Percentiles rank a stretch among this genome's conserved stretches.
phyloP scores from a whole-genome alignment of 2,113 vertebrate species.

The Perca fluviatilis region DNA sequence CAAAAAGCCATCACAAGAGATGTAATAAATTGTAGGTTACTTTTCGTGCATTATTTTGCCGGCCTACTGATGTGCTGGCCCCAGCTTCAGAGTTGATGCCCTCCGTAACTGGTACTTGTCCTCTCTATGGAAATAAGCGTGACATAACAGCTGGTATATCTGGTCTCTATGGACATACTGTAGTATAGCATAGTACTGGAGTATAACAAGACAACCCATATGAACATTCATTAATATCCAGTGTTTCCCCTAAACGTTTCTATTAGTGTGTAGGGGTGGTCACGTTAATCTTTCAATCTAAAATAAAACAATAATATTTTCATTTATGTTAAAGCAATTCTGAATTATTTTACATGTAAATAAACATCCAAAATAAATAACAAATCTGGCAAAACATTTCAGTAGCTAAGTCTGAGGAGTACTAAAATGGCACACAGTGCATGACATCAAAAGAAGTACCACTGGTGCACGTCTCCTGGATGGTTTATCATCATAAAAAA shows the following conservation, averaged over 20 bases:
- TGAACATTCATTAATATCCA: slow-evolving; percentile 33
- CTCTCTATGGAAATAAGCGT: slow-evolving; percentile 82
- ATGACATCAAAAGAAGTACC: background rate
- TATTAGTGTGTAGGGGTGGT: background rate
- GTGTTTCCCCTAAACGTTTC: slow-evolving; percentile 34
- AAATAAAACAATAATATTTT: background rate
- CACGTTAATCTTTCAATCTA: background rate
- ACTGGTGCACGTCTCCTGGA: background rate
- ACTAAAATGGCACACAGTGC: background rate
- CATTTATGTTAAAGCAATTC: background rate
- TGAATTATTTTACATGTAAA: background rate
- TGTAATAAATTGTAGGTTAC: slow-evolving; percentile 77
- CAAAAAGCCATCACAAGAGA: slow-evolving; percentile 72
- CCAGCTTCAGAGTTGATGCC: slow-evolving; percentile 73
- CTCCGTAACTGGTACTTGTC: slow-evolving; percentile 76
- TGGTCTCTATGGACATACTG: slow-evolving; percentile 26
- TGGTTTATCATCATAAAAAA: background rate
- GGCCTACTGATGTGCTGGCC: slow-evolving; percentile 74
- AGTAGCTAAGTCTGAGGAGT: background rate
- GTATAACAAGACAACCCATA: slow-evolving; percentile 31
- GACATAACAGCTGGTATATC: slow-evolving; percentile 66
- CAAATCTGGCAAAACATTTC: background rate
- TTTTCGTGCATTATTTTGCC: slow-evolving; percentile 78
- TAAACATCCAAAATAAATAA: background rate
- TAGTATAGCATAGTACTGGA: background rate